phyloP scores from a whole-genome alignment of 35 echinoderm and acorn worm species.

The Chiridota heheva region DNA sequence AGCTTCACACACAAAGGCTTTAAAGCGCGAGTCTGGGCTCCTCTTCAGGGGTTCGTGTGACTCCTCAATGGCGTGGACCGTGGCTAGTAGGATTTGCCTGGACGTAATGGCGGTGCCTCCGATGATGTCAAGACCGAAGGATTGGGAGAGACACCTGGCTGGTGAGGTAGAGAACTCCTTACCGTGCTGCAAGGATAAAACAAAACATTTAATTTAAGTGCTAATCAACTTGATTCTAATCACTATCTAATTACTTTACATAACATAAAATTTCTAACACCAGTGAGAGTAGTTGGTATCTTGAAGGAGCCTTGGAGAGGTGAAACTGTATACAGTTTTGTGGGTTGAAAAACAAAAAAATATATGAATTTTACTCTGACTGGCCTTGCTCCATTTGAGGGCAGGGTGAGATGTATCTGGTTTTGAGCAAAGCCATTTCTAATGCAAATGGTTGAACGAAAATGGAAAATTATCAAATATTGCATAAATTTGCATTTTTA shows the following conservation, averaged over 20 bases:
- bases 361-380: no score
- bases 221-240: no score
- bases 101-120: slow-evolving; percentile 95
- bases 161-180: slow-evolving; percentile 76
- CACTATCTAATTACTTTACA: not conserved
- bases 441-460: no score
- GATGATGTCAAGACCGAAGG: slow-evolving; percentile 88
- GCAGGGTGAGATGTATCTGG: no score
- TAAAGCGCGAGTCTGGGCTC: slow-evolving; percentile 81
- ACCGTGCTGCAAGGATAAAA: slow-evolving; percentile 57
- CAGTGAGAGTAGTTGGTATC: no score
- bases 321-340: no score
- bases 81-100: slow-evolving; percentile 83
- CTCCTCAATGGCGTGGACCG: slow-evolving; percentile 63
- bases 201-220: not conserved
- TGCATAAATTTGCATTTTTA: no score
- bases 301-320: no score
- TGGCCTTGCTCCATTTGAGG: no score
- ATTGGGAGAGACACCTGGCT: slow-evolving; percentile 83
- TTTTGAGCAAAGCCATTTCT: no score
- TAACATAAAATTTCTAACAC: not conserved
- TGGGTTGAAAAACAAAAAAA: no score
- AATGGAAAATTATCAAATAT: no score
- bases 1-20: slow-evolving; percentile 88
- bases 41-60: slow-evolving; percentile 81